Evolutionary conservation across 1,140 invertebrate species (phyloP), one percentile per base, ranked within the genome.

Genomic region (Cotesia glomerata): DNA sequence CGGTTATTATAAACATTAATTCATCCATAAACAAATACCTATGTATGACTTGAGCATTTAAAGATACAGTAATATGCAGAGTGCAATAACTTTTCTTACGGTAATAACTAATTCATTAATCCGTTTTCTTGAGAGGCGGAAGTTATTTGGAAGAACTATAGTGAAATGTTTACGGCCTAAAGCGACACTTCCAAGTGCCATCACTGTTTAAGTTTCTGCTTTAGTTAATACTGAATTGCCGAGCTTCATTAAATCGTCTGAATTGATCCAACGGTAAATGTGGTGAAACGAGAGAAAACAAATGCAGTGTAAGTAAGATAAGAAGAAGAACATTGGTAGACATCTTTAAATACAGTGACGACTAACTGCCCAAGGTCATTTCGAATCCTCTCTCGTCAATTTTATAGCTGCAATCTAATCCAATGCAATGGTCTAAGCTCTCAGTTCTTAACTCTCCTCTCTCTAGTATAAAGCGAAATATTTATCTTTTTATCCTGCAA

Each of bases 201-300:
- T 18, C 32, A 51, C 34, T 32, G 54, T 56, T 64, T 58, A 32
- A 52, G 35, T 51, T 51, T 49, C n/a, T 61, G 56, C 26, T 26
- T 26, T 26, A 26, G 26, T 26, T 26, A 70, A 26, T n/a, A 39
- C 18, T 62, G 62, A 71, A 54, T 54, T 14, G 16, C 13, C 11
- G 13, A 51, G 62, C 32, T 14, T 63, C 69, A 71, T 71, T 71
- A 71, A 45, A 35, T 56, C 54, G 69, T 70, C 61, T 65, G 61
- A 71, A 72, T 72, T 35, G 35, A 65, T 65, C 18, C 52, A 67
- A 72, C 70, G 70, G 70, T 72, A 72, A 52, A 72, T 14, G 32
- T 0, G 7, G 35, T 35, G 5, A n/a, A 18, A 59, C 8, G 18
- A 13, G 18, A 59, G 26, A 34, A 18, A 26, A 59, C 7, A 59